Conservation (phyloP, 2,888 invertebrate genomes). For the Pasiphila rectangulata region DNA sequence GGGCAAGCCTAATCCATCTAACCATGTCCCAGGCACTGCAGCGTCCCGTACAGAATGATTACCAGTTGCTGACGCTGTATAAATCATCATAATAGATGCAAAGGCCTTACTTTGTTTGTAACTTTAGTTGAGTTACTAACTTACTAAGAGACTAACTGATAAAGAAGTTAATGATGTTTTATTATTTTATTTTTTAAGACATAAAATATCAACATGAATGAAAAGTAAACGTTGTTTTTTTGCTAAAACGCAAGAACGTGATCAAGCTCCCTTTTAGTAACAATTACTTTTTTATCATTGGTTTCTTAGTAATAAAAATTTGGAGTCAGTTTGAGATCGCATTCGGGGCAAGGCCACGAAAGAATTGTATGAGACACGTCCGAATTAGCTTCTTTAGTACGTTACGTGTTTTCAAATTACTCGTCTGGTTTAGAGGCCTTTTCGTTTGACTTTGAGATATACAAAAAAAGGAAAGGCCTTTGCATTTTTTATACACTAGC, state of each 20-base stretch:
- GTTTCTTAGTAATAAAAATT: constrained; percentile 47
- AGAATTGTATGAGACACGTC: constrained; percentile 31
- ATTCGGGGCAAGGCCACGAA: constrained; percentile 33
- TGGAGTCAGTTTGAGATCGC: constrained; percentile 50
- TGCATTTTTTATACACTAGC: not conserved
- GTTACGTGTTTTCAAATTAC: constrained; percentile 12
- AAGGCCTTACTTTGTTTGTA: too few relatives aligned
- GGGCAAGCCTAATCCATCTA: too few relatives aligned
- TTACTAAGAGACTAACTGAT: too few relatives aligned
- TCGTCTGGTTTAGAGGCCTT: constrained; percentile 9
- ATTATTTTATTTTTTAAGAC: too few relatives aligned
- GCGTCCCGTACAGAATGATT: too few relatives aligned
- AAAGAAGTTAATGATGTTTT: too few relatives aligned
- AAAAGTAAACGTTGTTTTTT: constrained; percentile 32
- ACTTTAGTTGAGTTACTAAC: too few relatives aligned
- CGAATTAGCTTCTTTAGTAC: constrained; percentile 22
- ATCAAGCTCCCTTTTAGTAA: constrained; percentile 31
- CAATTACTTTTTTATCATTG: constrained; percentile 38
- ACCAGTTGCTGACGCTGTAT: too few relatives aligned
- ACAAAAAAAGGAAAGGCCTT: not conserved
- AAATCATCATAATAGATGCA: too few relatives aligned
- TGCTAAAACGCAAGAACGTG: constrained; percentile 32
- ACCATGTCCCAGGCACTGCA: too few relatives aligned
- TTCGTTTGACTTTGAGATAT: constrained; percentile 2
- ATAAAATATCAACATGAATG: too few relatives aligned